Base-by-base conservation (phyloP, 2,797 vertebrate genomes). In the Coreius guichenoti region DNA sequence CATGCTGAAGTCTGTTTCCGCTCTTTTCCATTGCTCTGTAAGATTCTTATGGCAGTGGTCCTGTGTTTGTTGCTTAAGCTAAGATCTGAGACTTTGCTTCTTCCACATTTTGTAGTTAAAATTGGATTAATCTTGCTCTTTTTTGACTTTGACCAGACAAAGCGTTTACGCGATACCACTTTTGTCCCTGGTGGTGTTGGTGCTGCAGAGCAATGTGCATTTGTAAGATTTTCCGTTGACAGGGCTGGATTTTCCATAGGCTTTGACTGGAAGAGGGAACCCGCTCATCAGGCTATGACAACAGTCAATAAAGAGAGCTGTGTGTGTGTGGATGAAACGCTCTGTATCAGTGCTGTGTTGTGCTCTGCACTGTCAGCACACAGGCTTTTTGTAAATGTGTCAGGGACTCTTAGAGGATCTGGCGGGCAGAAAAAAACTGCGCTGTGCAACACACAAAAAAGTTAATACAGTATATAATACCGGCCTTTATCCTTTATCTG, bases 351-450 rank as follows among this genome's bases (percentile, higher is more conserved):
- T 89, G 86, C 88, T 87, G 88, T 83, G 79, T 84, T 49, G 81
- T 83, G 80, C 77, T 89, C 87, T 69, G 80, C 65, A 49, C 78
- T 90, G 88, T 78, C 39, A 86, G 76, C 79, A 80, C 74, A 85
- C 90, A 88, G 90, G 86, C 90, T 92, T 90, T 92, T 92, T 91
- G 89, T 89, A 87, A 88, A 86, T 79, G 67, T 88, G 56, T 45
- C 86, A 84, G 83, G 80, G 87, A 86, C 80, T 81, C 54, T 39
- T 43, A 75, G n/a, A 19, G 70, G 65, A 49, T 56, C 39, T 43
- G 43, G n/a, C 5, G 0, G 21, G 8, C 17, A 39, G 61, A 70
- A 61, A 61, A 76, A 23, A 36, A 43, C 70, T 49, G 56, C 1
- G 16, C 56, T 36, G 81, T 49, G 70, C 23, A 63, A 8, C 26